phyloP scores from a whole-genome alignment of 2,113 vertebrate genomes.

The Leiothrix lutea region DNA sequence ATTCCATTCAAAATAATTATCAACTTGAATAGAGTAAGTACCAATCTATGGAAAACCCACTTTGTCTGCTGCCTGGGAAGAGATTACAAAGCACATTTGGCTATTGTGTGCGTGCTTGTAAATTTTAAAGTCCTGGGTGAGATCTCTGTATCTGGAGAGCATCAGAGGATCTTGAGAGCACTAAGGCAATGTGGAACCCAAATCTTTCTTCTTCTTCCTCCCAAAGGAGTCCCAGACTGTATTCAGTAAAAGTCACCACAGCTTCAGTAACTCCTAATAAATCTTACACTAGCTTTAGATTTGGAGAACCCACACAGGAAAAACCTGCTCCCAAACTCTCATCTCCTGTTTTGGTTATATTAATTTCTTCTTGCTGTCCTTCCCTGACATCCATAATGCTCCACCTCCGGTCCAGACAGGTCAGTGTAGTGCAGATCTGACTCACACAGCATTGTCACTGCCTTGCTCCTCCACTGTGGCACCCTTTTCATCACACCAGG shows the following conservation, averaged over 20 bases:
- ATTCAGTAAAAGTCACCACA: background rate
- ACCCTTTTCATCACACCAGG: background rate
- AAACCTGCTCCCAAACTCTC: constrained; percentile 19
- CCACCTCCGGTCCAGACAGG: background rate
- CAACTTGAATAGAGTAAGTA: constrained; percentile 34
- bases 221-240: background rate
- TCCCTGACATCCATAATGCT: background rate
- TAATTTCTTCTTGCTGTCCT: constrained; percentile 10
- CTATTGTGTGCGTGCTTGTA: constrained; percentile 20
- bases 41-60: constrained; percentile 29
- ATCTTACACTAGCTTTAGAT: background rate
- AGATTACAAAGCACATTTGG: constrained; percentile 45
- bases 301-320: background rate
- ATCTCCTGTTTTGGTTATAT: background rate
- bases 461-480: background rate
- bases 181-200: constrained; percentile 7
- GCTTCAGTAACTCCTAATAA: constrained; percentile 5
- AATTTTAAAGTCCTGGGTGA: constrained; percentile 20
- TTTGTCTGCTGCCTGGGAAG: constrained; percentile 17
- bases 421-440: background rate
- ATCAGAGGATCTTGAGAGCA: background rate
- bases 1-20: constrained; percentile 62
- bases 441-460: background rate
- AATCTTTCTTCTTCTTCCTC: constrained; percentile 9
- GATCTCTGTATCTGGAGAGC: constrained; percentile 13